Evolutionary conservation across 2,113 vertebrate species (phyloP), one percentile per base, ranked within the genome.

Genomic region (Triplophysa siluroides): DNA sequence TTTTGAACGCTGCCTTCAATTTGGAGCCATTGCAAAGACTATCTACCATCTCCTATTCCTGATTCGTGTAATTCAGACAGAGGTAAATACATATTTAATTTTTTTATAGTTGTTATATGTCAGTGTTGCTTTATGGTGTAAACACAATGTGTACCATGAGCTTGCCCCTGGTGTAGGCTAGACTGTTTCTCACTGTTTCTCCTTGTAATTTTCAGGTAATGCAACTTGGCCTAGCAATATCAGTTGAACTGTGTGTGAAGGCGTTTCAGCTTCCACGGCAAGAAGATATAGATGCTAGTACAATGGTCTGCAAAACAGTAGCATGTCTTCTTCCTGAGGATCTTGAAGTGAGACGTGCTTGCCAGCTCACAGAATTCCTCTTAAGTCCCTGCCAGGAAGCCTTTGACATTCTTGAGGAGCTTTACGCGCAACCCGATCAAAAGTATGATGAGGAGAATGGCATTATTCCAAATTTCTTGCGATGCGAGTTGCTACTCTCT

Each of bases 1-100:
- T 83, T 87, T 98, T 84, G 97, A 98, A 85, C 93, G 96, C 71
- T 99, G 97, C 91, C 97, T 97, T 88, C 96, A 99, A 83, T 96
- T 99, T 80, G 98, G 96, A 78, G 94, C 96, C 85, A 97, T 99
- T 86, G 96, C 98, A 74, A 98, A 95, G 91, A 99, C 96, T 0
- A 94, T 95, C 47, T 93, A 95, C 84, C 97, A 99, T 90, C 93
- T 99, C 23, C 95, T 99, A 80, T 98, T 94, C 89, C 93, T 99
- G 76, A 96, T 99, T 85, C 95, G 94, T 90, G 95, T 99, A 58
- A 96, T 99, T 88, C 96, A 96, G 13, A 92, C 96, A 83, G 98
- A 98, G 94, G 98, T 99, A 33, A 83, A 86, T 47, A 43, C 2
- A 21, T 58, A 58, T 0, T 21, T 56, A 8, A 23, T 21, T 38